Conservation (phyloP, 2,797 vertebrate species). For the Loriculus beryllinus region DNA sequence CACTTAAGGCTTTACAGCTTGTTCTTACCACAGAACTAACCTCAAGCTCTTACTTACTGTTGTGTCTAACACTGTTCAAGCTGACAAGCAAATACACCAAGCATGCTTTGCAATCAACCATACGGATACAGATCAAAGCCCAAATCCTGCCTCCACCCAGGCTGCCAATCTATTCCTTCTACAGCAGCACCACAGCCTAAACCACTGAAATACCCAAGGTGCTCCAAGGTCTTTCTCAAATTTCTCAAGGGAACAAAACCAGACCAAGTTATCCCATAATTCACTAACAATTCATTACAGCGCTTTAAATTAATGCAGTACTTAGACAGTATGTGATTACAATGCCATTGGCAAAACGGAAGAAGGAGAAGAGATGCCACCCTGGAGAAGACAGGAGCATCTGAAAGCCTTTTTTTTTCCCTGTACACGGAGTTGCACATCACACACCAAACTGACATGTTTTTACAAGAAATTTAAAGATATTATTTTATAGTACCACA, state of each 20-base stretch:
- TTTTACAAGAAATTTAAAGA: neutral
- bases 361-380: neutral
- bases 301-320: neutral
- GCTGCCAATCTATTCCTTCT: neutral
- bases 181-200: neutral
- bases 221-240: neutral
- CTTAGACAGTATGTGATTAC: fast-evolving
- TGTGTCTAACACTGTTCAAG: neutral
- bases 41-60: neutral
- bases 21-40: neutral
- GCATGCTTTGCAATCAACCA: no score
- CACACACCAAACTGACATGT: neutral
- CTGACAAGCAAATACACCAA: neutral
- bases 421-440: neutral
- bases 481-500: neutral
- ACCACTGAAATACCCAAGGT: neutral
- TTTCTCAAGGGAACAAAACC: neutral
- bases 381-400: neutral
- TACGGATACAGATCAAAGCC: fast-evolving
- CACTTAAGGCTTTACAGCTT: neutral
- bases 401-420: neutral
- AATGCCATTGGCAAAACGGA: neutral
- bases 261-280: neutral
- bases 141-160: neutral
- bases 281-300: neutral